Conservation (phyloP, 2,888 invertebrate species). For the Homarus gammarus region DNA sequence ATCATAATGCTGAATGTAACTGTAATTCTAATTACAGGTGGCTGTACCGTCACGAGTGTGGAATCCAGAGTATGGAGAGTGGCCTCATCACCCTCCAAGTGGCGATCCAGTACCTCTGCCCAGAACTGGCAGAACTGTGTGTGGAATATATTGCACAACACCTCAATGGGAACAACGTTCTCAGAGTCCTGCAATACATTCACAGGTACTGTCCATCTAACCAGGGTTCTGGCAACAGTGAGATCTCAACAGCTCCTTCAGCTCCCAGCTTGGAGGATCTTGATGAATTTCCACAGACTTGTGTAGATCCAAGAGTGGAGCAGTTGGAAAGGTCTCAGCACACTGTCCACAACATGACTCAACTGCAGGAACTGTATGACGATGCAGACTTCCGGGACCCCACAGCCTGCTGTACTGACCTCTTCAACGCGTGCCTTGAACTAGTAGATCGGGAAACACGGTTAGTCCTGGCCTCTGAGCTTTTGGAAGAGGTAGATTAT, state of each 20-base stretch:
- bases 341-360: constrained; percentile 31
- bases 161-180: constrained; percentile 84
- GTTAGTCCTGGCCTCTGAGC: constrained; percentile 81
- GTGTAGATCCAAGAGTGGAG: background rate
- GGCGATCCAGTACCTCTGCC: constrained; percentile 87
- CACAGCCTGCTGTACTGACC: constrained; percentile 81
- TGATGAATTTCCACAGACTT: constrained; percentile 22
- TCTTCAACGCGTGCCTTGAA: constrained; percentile 85
- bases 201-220: constrained; percentile 77
- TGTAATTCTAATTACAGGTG: constrained; percentile 48
- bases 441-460: constrained; percentile 83
- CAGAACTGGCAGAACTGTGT: constrained; percentile 85
- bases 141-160: constrained; percentile 85
- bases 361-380: constrained; percentile 45
- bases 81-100: constrained; percentile 87
- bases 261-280: constrained; percentile 57
- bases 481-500: constrained; percentile 84
- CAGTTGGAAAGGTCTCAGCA: constrained; percentile 35
- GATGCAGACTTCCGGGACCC: constrained; percentile 64
- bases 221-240: background rate
- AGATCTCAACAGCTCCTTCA: constrained; percentile 43
- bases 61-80: constrained; percentile 65
- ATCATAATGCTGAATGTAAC: no score
- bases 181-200: constrained; percentile 82
- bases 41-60: constrained; percentile 72